A percentile compares a stretch with the other conserved stretches of the same genome.
Conservation (phyloP, 1,140 invertebrate species). For the Diabrotica undecimpunctata region DNA sequence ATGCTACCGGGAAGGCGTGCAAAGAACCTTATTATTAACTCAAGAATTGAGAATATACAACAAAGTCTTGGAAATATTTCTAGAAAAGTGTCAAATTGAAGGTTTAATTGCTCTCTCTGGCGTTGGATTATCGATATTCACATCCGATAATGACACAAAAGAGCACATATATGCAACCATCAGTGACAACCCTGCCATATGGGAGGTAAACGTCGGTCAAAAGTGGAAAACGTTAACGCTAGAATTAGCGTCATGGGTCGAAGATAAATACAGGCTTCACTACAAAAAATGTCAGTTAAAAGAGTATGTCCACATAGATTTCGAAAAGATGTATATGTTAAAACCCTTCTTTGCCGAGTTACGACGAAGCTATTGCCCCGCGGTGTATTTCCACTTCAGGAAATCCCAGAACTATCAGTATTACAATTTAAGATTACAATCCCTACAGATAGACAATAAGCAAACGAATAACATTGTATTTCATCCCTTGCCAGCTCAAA, state of each 20-base stretch:
- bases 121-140: constrained; percentile 65
- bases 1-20: constrained; percentile 72
- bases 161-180: constrained; percentile 53
- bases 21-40: constrained; percentile 76
- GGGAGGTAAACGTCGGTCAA: constrained; percentile 76
- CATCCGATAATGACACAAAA: constrained; percentile 41
- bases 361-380: constrained; percentile 69
- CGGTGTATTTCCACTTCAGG: constrained; percentile 69
- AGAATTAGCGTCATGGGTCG: constrained; percentile 76
- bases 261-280: constrained; percentile 71
- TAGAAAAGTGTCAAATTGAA: constrained; percentile 67
- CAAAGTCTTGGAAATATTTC: constrained; percentile 64
- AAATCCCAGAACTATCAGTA: constrained; percentile 66
- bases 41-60: constrained; percentile 73
- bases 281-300: constrained; percentile 70
- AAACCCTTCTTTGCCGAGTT: constrained; percentile 82
- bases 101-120: constrained; percentile 67
- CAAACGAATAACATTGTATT: constrained; percentile 73
- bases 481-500: constrained; percentile 53
- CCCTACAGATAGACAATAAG: constrained; percentile 76
- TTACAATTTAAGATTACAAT: constrained; percentile 66
- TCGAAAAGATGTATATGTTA: constrained; percentile 82
- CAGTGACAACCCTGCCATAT: constrained; percentile 66
- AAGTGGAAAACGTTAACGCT: constrained; percentile 74
- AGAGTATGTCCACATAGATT: constrained; percentile 74